Evolutionary conservation across 2,888 invertebrate species (phyloP).

Genomic region (Andrena marginata): DNA sequence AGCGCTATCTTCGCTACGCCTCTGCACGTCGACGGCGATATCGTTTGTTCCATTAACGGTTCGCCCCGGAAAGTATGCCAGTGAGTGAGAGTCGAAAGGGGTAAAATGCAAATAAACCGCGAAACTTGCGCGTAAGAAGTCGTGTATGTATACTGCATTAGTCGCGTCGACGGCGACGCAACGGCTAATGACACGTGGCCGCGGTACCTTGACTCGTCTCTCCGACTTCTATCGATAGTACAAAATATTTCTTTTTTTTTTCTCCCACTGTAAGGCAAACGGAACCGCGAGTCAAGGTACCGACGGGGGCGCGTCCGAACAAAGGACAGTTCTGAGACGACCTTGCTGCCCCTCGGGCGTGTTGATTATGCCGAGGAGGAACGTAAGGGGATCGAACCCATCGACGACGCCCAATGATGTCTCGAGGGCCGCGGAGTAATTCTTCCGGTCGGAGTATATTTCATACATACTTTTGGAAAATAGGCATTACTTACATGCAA

Average conservation of each 20-base stretch:
- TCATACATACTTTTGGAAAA: conserved; percentile 87
- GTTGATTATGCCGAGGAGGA: conserved; percentile 14
- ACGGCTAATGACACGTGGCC: conserved; percentile 4
- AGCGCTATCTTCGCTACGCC: too few species aligned
- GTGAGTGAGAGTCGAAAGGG: neutral
- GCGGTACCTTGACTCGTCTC: conserved; percentile 18
- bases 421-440: conserved; percentile 28
- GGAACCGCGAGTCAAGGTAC: conserved; percentile 26
- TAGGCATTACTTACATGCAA: conserved; percentile 96
- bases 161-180: conserved; percentile 24
- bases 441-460: conserved; percentile 51
- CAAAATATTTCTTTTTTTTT: conserved; percentile 36
- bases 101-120: conserved; percentile 40
- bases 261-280: conserved; percentile 7
- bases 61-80: neutral
- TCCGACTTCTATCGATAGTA: conserved; percentile 47
- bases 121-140: conserved; percentile 39
- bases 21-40: neutral
- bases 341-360: neutral
- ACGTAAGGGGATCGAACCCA: conserved; percentile 7
- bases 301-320: conserved; percentile 1
- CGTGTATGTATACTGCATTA: conserved; percentile 47
- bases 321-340: neutral
- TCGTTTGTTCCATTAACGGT: neutral
- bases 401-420: conserved; percentile 12